Percentiles rank a stretch among this genome's conserved stretches.
Conservation (phyloP, 2,113 vertebrate genomes). For the Solenodon paradoxus region DNA sequence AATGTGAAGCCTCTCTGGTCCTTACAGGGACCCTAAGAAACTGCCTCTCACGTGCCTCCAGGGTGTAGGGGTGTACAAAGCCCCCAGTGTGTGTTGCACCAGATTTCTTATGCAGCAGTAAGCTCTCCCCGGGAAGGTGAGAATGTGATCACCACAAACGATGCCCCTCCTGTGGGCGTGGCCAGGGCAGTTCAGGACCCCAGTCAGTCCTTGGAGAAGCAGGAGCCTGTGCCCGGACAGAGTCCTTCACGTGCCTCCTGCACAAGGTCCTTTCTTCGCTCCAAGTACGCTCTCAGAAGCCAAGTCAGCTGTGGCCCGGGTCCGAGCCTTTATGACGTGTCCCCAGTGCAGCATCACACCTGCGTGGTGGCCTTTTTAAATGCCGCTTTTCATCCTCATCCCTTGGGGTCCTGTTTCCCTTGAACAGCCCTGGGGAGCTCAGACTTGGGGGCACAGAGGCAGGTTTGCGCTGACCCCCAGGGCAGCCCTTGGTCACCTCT, state of each 20-base stretch:
- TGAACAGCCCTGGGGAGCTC: neutral
- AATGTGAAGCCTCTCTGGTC: neutral
- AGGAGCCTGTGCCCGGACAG: no score
- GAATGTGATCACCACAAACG: no score
- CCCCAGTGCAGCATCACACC: no score
- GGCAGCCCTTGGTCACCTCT: neutral
- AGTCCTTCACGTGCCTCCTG: no score
- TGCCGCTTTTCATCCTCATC: no score
- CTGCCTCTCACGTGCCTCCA: neutral
- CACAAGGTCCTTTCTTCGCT: no score
- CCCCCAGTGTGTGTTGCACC: neutral
- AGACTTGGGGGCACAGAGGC: neutral
- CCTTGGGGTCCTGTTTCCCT: neutral
- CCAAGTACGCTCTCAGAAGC: no score
- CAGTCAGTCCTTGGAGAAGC: no score
- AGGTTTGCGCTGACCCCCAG: fast-evolving
- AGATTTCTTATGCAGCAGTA: neutral
- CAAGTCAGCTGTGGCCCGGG: neutral
- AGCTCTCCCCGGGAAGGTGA: neutral
- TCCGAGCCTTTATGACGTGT: neutral
- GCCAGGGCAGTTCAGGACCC: no score
- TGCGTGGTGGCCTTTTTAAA: neutral
- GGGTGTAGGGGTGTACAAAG: neutral
- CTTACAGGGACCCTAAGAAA: no score
- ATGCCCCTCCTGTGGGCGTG: no score